phyloP scores from a whole-genome alignment of 1,140 invertebrate species.

The Drosophila arawakana region DNA sequence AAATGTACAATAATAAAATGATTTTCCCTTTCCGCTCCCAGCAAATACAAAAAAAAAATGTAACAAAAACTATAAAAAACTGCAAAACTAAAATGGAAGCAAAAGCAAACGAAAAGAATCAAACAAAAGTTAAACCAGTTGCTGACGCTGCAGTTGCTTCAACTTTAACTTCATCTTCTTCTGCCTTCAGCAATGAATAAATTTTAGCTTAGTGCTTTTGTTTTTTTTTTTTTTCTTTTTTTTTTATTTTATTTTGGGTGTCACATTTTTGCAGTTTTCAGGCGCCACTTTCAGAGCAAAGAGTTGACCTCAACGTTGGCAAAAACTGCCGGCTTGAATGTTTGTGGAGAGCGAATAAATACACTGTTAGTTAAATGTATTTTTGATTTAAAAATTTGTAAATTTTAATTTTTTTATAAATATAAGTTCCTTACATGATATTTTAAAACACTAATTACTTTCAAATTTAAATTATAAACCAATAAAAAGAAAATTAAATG shows the following conservation, averaged over 20 bases:
- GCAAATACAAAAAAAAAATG: neutral
- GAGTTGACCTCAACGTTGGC: neutral
- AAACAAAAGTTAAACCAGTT: slow-evolving; percentile 69
- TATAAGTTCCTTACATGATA: no score
- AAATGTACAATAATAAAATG: slow-evolving; percentile 49
- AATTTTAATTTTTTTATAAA: no score
- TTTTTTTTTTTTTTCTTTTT: no score
- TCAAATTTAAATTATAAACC: no score
- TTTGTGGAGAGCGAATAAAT: no score
- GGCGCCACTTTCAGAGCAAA: slow-evolving; percentile 12
- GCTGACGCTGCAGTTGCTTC: slow-evolving; percentile 16
- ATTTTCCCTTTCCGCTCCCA: neutral
- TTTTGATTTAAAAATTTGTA: no score
- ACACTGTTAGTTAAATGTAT: neutral
- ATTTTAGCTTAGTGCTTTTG: slow-evolving; percentile 37
- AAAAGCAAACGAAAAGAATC: slow-evolving; percentile 8
- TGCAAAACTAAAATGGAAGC: slow-evolving; percentile 28
- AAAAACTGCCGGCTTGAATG: neutral
- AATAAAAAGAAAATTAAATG: no score
- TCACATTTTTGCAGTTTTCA: slow-evolving; percentile 45
- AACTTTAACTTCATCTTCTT: slow-evolving; percentile 6
- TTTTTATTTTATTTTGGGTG: slow-evolving; percentile 16
- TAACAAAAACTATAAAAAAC: slow-evolving; percentile 17
- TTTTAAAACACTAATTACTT: no score
- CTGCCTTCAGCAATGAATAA: slow-evolving; percentile 41